Evolutionary conservation across 2,888 invertebrate genomes (phyloP), one percentile per base, ranked within the genome.

Genomic region (Cheilosia vernalis): DNA sequence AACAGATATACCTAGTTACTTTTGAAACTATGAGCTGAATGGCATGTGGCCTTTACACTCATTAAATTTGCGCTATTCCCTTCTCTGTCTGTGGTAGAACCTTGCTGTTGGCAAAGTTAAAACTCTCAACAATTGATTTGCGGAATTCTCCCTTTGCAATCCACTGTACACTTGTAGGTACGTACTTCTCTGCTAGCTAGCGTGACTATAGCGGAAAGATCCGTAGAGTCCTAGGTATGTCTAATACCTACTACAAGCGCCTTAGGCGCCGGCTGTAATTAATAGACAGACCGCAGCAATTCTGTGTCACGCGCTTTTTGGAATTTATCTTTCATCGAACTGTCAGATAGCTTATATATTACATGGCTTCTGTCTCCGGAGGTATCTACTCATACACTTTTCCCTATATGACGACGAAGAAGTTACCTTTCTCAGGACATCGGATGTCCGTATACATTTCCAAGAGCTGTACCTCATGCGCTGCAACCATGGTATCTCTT

Each of bases 261-360:
- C 84, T 66, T 24, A 9, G 64, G 84, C 79, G 79, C 84, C 55
- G 44, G 21, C 21, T 40, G 49, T 74, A 84, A 84, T 84, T 84
- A 79, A 84, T 84, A 79, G 74, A 69, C 40, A 69, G 19, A n/a
- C 58, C n/a, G 42, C 74, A 58, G 53, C 69, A 79, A 84, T 79
- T 74, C 64, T 55, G 24, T 84, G 84, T 84, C 84, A 84, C 69
- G 79, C 69, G 74, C 53, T 70, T 69, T 60, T 37, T 64, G 74
- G 64, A 64, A 84, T 79, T 84, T 79, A 78, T 78, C 72, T 67
- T 63, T 83, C 83, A 78, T 61, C 78, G 63, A 63, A 66, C 60
- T 77, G 77, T 70, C 77, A 72, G 60, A 56, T n/a, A n/a, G 80
- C 49, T 37, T 42, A 15, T 4, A 17, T 17, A 44, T 7, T 17